Conservation (phyloP, 35 echinoderm and acorn worm species). For the Lytechinus variegatus region DNA sequence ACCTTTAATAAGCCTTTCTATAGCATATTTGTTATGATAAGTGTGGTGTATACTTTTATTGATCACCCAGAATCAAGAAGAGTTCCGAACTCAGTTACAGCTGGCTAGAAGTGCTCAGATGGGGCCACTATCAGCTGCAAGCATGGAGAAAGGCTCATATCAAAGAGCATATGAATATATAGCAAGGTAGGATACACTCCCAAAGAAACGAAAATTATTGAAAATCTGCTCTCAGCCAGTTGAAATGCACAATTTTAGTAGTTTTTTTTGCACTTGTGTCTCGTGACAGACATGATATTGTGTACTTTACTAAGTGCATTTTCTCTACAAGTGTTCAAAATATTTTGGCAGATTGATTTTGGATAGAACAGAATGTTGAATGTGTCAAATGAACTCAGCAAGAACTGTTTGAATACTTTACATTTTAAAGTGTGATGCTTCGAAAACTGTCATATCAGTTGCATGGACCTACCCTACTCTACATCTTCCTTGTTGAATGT, state of each 20-base stretch:
- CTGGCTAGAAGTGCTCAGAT: slow-evolving; percentile 84
- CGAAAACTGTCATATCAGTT: too few relatives aligned
- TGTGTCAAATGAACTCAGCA: too few relatives aligned
- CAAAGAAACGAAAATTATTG: not conserved
- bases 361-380: too few relatives aligned
- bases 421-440: too few relatives aligned
- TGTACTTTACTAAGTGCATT: too few relatives aligned
- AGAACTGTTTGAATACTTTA: too few relatives aligned
- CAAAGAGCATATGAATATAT: slow-evolving; percentile 98
- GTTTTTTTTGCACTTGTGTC: not conserved
- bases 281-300: not conserved
- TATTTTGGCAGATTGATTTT: too few relatives aligned
- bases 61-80: slow-evolving; percentile 66
- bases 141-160: slow-evolving; percentile 94
- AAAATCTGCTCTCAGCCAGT: too few relatives aligned
- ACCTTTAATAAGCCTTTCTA: too few relatives aligned
- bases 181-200: slow-evolving; percentile 58
- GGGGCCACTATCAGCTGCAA: slow-evolving; percentile 92
- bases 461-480: too few relatives aligned
- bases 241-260: not conserved
- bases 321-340: too few relatives aligned
- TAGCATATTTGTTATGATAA: not conserved
- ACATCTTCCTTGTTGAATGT: too few relatives aligned
- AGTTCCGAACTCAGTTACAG: slow-evolving; percentile 80
- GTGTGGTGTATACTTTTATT: not conserved